phyloP scores from a whole-genome alignment of 2,888 invertebrate species.

The Asteroscopus sphinx region DNA sequence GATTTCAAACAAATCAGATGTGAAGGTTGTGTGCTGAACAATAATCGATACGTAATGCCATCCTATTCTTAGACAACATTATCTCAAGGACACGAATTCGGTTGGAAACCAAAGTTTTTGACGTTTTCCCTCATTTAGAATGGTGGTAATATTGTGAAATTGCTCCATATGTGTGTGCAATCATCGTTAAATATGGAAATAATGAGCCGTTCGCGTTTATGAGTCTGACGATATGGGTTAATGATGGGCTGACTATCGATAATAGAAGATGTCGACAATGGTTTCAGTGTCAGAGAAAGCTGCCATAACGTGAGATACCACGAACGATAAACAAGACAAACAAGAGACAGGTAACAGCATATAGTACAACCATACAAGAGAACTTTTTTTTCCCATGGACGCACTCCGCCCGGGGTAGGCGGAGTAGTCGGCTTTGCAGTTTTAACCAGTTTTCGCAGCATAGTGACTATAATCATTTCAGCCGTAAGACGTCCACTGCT shows the following conservation, averaged over 20 bases:
- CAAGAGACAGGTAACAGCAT: too few relatives aligned
- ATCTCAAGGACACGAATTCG: slow-evolving; percentile 29
- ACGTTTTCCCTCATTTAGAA: slow-evolving; percentile 41
- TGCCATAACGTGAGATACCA: too few relatives aligned
- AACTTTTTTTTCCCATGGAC: too few relatives aligned
- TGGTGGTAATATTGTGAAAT: slow-evolving; percentile 62
- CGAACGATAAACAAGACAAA: too few relatives aligned
- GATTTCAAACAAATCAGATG: too few relatives aligned
- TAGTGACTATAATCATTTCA: too few relatives aligned
- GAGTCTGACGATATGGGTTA: slow-evolving; percentile 61
- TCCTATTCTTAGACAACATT: slow-evolving; percentile 16
- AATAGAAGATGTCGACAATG: slow-evolving; percentile 33
- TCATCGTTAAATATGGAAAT: slow-evolving; percentile 82
- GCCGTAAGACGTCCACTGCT: too few relatives aligned
- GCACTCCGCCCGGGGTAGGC: too few relatives aligned
- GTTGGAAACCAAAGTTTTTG: slow-evolving; percentile 37
- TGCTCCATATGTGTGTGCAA: slow-evolving; percentile 67
- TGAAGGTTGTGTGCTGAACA: too few relatives aligned
- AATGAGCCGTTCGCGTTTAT: slow-evolving; percentile 77
- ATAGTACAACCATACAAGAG: too few relatives aligned
- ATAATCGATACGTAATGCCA: slow-evolving; percentile 24
- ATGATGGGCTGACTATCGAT: slow-evolving; percentile 47
- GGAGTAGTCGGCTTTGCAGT: too few relatives aligned
- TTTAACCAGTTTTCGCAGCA: too few relatives aligned
- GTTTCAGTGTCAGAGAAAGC: neutral